Conservation (phyloP, 2,797 vertebrate genomes). For the Heliangelus exortis region DNA sequence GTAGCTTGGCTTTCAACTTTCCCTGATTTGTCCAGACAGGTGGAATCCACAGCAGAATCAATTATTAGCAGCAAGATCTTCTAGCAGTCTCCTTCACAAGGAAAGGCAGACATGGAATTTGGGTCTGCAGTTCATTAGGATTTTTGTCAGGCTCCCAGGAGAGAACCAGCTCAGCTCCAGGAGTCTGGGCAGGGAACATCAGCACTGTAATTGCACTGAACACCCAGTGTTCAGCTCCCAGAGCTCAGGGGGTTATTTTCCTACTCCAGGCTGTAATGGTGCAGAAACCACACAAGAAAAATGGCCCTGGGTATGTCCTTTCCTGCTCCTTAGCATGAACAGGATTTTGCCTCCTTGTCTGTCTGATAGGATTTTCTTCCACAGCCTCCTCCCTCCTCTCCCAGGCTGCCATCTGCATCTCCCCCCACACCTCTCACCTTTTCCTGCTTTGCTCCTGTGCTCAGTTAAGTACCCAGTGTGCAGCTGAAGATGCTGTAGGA, state of each 20-base stretch:
- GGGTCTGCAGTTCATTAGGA: not conserved
- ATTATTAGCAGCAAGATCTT: not conserved
- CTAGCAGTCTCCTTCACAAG: not conserved
- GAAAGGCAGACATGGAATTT: accelerated
- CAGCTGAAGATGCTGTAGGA: not conserved
- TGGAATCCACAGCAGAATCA: not conserved
- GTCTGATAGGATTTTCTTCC: not conserved
- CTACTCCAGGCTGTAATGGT: not conserved
- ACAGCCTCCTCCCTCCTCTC: not conserved
- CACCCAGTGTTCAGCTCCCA: not conserved
- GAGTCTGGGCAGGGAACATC: not conserved
- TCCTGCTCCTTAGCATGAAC: not conserved
- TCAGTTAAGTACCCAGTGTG: accelerated
- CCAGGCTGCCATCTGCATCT: not conserved
- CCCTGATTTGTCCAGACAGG: not conserved
- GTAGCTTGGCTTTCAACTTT: not conserved
- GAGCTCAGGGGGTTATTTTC: not conserved
- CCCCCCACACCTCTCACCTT: not conserved
- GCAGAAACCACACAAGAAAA: not conserved
- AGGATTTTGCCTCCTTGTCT: not conserved
- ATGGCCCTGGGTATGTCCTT: not conserved
- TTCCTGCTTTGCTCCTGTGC: not conserved
- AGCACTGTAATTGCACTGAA: accelerated
- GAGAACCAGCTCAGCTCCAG: not conserved
- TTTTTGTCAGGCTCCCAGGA: not conserved